Base-by-base conservation (phyloP, 2,113 vertebrate species). In the Malurus cyaneus region DNA sequence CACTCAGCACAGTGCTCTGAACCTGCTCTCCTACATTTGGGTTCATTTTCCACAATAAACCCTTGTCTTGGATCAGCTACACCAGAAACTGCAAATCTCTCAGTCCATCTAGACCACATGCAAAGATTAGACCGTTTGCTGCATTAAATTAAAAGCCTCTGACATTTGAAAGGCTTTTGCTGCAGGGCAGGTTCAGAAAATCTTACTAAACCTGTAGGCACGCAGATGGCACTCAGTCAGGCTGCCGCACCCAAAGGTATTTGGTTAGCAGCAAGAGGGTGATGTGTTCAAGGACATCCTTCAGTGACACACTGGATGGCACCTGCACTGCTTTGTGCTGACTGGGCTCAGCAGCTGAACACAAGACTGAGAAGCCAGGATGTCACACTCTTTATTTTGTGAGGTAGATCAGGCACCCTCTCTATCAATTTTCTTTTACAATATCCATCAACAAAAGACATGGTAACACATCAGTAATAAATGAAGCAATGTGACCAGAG, bases 121-220 rank as follows among this genome's bases (percentile, higher is more conserved):
- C 46, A 80, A 89, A 88, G 65, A 50, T 47, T 28, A 83, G 41
- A 50, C 61, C 49, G 0, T 82, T 88, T 88, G 62, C 74, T 82
- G 23, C 50, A 34, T 54, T 88, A 23, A 65, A 85, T 57, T 72
- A 93, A 91, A 92, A 70, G 59, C 50, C 20, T 61, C 66, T 42
- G 44, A 87, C 50, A 34, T 28, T 76, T 39, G 16, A 70, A 84
- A 89, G 66, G 24, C 32, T 91, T 92, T 95, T 77, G 59, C 72
- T 83, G 66, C 70, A 82, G 81, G 50, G 62, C 32, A 7, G 20
- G 74, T 73, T 94, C 81, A 94, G 93, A 95, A 91, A 97, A 96
- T 80, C 92, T 56, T 73, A 92, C 95, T 94, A 85, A 96, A 96
- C 94, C 93, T 86, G 94, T 74, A 92, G 84, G 46, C 59, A 61